Evolutionary conservation across 2,113 vertebrate species (phyloP).

Genomic region (Lichenostomus cassidix): DNA sequence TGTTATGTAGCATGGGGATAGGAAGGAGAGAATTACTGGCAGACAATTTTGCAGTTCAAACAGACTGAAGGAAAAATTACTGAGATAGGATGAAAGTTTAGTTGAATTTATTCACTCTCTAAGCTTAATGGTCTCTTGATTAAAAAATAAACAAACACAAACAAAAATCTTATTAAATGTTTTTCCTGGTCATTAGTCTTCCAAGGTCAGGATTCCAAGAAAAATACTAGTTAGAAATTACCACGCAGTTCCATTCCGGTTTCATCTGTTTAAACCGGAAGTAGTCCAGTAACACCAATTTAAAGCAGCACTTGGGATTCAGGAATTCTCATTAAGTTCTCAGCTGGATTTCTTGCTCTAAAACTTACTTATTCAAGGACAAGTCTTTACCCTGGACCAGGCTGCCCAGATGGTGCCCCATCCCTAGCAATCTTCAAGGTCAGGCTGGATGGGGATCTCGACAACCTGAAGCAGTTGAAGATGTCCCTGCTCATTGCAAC

Average conservation of each 20-base stretch:
- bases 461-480: neutral
- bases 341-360: neutral
- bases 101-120: neutral
- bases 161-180: neutral
- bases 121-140: neutral
- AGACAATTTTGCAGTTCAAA: neutral
- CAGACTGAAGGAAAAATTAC: neutral
- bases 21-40: neutral
- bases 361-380: neutral
- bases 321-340: neutral
- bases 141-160: neutral
- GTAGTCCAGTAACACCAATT: neutral
- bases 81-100: neutral
- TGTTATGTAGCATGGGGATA: neutral
- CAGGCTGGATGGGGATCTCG: neutral
- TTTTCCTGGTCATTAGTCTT: neutral
- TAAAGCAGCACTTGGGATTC: neutral
- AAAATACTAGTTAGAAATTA: neutral
- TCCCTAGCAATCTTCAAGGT: neutral
- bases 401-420: neutral
- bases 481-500: neutral
- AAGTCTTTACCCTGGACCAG: neutral
- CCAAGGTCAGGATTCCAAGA: neutral
- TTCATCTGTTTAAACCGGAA: neutral
- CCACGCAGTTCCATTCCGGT: neutral